Evolutionary conservation across 2,888 invertebrate species (phyloP), one percentile per base, ranked within the genome.

Genomic region (Hydroisotoma schaefferi): DNA sequence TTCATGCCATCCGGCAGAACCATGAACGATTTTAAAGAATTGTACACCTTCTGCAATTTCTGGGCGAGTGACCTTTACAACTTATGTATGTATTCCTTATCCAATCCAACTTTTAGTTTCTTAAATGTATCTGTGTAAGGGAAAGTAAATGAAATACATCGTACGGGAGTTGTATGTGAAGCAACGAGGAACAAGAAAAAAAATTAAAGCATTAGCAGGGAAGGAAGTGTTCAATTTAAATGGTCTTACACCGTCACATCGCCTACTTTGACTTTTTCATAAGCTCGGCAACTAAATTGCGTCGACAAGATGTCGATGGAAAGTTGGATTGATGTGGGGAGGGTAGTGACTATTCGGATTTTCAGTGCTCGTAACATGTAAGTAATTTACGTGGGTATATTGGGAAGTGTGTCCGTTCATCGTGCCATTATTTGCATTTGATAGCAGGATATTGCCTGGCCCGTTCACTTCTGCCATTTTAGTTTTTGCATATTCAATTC

Each of bases 401-500:
- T 70, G 70, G 61, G 68, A 65, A 63, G 70, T 67, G 59, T 71
- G 72, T 63, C 72, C 72, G 52, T 73, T 73, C 63, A 73, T 61
- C 53, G 72, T 70, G 58, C 70, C 70, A 63, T 69, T 70, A 63
- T 65, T 67, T 55, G 72, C 57, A 44, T 65, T 67, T 38, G 69
- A 61, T 37, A 72, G 56, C 44, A 72, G 69, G 64, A 72, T 68
- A 59, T 69, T 70, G 57, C 61, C 66, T 57, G 71, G 69, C 55
- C 68, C 67, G 62, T 70, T 72, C 62, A 84, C 83, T 81, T 88
- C 90, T 78, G 93, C 91, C 94, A 97, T 94, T 86, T 95, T 95
- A 82, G 90, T 93, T 84, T 94, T 92, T 80, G 97, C 97, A 84
- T 90, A 98, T 84, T 98, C 97, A 81, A 98, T 94, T 80, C 95